A percentile compares a stretch with the other conserved stretches of the same genome.
These are phyloP conservation scores for Oreochromis grahami DNA, from an alignment of 2,797 vertebrate genomes.

Conservation along the genomic window DNA sequence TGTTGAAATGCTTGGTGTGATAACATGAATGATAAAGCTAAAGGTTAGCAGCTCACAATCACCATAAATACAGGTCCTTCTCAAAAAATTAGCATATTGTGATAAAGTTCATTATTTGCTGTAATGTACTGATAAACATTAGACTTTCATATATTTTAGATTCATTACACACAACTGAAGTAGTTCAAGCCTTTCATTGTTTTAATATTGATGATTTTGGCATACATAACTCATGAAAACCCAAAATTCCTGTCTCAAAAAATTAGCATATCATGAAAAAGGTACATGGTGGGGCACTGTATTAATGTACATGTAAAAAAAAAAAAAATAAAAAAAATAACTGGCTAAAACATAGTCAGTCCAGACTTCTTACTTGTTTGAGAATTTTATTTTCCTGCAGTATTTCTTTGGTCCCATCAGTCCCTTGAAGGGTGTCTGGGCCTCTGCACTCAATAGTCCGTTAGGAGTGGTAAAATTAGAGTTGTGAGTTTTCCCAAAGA, in stretches of 20 bases:
- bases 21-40: neutral
- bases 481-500: neutral
- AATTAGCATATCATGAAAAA: no score
- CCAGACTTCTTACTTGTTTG: neutral
- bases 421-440: neutral
- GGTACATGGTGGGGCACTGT: neutral
- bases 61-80: neutral
- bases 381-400: neutral
- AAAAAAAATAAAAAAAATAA: accelerated
- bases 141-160: no score
- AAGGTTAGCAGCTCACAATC: no score
- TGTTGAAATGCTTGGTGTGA: neutral
- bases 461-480: neutral
- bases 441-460: neutral
- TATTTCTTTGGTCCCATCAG: neutral
- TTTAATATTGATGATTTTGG: no score
- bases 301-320: neutral
- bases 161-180: no score
- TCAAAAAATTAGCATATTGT: no score
- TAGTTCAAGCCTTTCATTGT: no score
- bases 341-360: neutral
- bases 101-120: no score
- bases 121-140: no score
- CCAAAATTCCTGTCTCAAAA: no score
- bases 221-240: no score